Percentiles rank a stretch among this genome's conserved stretches.
Evolutionary conservation across 2,797 vertebrate species (phyloP).

Genomic region (Dicrostonyx torquatus): DNA sequence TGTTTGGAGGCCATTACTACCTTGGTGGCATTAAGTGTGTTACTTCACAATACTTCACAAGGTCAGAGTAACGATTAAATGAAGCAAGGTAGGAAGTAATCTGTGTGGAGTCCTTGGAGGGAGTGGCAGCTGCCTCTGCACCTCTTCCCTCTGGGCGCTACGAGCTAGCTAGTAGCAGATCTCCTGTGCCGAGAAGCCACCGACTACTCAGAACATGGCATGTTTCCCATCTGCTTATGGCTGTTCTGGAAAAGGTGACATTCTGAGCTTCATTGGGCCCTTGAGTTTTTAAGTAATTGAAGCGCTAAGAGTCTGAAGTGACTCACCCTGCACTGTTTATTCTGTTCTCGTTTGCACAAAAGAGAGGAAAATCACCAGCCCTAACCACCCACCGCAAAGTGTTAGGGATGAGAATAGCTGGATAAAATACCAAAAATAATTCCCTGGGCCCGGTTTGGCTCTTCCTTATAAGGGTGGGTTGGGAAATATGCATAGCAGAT

Average conservation of each 20-base stretch:
- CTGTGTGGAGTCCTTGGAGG: background rate
- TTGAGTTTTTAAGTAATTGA: conserved; percentile 82
- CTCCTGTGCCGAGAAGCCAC: conserved; percentile 56
- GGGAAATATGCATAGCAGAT: conserved; percentile 5
- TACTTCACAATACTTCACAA: conserved; percentile 47
- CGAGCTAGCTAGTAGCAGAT: conserved; percentile 37
- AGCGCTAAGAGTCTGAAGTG: conserved; percentile 74
- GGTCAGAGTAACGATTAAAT: conserved; percentile 36
- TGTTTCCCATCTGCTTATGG: conserved; percentile 72
- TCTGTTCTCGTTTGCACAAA: conserved; percentile 80
- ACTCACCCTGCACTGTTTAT: conserved; percentile 79
- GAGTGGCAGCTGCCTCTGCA: background rate
- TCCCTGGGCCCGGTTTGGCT: background rate
- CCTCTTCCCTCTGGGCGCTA: background rate
- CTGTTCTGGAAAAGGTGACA: conserved; percentile 77
- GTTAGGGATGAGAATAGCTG: conserved; percentile 78
- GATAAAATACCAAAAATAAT: conserved; percentile 78
- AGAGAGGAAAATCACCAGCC: conserved; percentile 80
- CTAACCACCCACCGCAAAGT: conserved; percentile 78
- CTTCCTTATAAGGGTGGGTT: background rate
- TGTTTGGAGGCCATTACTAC: background rate
- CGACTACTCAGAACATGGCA: conserved; percentile 16
- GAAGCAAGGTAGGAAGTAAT: conserved; percentile 14
- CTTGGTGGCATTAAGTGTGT: background rate
- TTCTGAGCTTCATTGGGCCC: conserved; percentile 72